Evolutionary conservation across 1,140 invertebrate species (phyloP), one percentile per base, ranked within the genome.

Genomic region (Leptinotarsa lineolata): DNA sequence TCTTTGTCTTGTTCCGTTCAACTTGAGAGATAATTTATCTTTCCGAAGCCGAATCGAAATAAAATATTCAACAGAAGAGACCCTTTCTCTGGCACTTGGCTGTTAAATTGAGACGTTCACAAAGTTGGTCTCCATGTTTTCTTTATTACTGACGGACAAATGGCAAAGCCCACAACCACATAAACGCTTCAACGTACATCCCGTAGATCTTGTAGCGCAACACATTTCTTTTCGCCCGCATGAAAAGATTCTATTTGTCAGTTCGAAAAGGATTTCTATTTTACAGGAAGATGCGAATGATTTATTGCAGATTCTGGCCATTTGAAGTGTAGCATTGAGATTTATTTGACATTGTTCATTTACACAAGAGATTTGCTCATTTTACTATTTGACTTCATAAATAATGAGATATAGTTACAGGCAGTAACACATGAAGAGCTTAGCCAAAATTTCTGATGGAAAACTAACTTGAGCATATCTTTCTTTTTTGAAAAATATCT

Each of bases 131-230:
- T 54, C 48, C 48, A 54, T 54, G 48, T 54, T 54, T 54, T 54
- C 48, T 54, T 54, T 54, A 54, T 54, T 54, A 54, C 48, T 54
- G 48, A 54, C 48, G 48, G 48, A 54, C 48, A 54, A 54, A 54
- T 54, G n/a, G 48, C 48, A 18, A 54, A 54, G 48, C 48, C 48
- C 15, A 15, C 48, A 18, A 54, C 48, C 15, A 16, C 16, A 8
- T 54, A n/a, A 54, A 54, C 16, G 48, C 48, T 54, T 54, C 16
- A 13, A 18, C 48, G 48, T 54, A 54, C 6, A 16, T 54, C 48
- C n/a, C 48, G 16, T 54, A 54, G 48, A 16, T 54, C 48, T n/a
- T 54, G 16, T 18, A 13, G 48, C 48, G 16, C 15, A 54, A 54
- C 48, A 54, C 1, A 54, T 54, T 54, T 54, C 48, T 54, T 54